Evolutionary conservation across 2,113 vertebrate species (phyloP), one percentile per base, ranked within the genome.

Genomic region (Notarius lentiginosus): DNA sequence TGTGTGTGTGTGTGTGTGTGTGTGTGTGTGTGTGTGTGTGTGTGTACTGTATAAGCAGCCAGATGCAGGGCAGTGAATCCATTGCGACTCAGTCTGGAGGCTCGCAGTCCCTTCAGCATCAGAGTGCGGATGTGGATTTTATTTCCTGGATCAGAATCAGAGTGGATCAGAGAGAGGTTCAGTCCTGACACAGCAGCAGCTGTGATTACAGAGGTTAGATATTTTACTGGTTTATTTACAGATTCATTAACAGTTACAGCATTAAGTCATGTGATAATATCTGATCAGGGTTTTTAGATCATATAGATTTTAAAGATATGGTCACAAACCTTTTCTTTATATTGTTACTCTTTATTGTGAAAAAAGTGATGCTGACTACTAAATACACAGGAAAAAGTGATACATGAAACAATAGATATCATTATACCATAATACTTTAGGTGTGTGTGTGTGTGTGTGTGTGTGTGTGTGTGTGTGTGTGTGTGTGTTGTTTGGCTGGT

Each of bases 61-160:
- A 99, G 91, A 82, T 99, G 97, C 60, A 99, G 95, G 1, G 98
- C 97, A 82, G 97, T 99, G 92, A 98, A 99, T 79, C 97, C 97
- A 79, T 98, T 98, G 89, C 95, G 96, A 3, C 96, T 97, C 80
- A 99, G 92, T 20, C 96, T 94, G 65, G 97, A 98, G 0, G 97
- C 96, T n/a, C 97, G 96, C 73, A 99, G 92, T 22, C 98, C 98
- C 93, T 98, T 99, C 55, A 97, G 93, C 94, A 98, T 97, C 24
- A 99, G 94, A 1, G 95, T 95, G 85, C 96, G 94, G 75, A 98
- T 94, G 53, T 99, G 97, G 0, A 93, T 93, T 88, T 97, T 98
- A 91, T 95, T 99, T 63, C 97, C 98, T 99, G 14, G 1, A 47
- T 79, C 47, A 76, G 68, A 73, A 1, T 30, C 34, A 41, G 41